Evolutionary conservation across 2,113 vertebrate genomes (phyloP).

Genomic region (Coregonus clupeaformis): DNA sequence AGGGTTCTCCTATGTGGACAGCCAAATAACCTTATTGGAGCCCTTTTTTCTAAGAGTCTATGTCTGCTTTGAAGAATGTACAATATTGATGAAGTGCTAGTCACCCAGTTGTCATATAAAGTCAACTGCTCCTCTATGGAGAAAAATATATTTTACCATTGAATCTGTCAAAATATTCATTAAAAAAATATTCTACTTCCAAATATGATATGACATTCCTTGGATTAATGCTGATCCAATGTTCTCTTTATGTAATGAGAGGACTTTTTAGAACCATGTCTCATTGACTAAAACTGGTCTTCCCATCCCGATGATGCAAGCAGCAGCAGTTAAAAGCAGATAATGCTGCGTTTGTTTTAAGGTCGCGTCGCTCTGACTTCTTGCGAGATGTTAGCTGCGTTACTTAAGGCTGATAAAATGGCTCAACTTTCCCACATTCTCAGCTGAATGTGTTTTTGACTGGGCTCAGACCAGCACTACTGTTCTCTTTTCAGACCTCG

Average conservation of each 20-base stretch:
- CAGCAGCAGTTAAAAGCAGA: slow-evolving; percentile 20
- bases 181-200: no score
- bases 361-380: slow-evolving; percentile 16
- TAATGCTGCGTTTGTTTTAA: slow-evolving; percentile 47
- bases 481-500: slow-evolving; percentile 49
- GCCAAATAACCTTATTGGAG: no score
- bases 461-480: slow-evolving; percentile 25
- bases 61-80: no score
- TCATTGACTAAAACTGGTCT: not conserved
- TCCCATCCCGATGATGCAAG: slow-evolving; percentile 11
- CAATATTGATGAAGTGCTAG: no score
- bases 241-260: not conserved
- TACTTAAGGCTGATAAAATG: slow-evolving; percentile 42
- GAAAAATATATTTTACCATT: no score
- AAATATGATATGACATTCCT: no score
- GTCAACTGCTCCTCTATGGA: no score
- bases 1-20: no score
- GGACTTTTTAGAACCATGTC: not conserved
- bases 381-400: slow-evolving; percentile 8
- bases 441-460: slow-evolving; percentile 36
- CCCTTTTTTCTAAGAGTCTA: no score
- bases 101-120: no score
- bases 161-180: not conserved
- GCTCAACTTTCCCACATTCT: slow-evolving; percentile 56
- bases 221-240: not conserved